Evolutionary conservation across 92 coral and sea anemone genomes (phyloP), one percentile per base, ranked within the genome.

Genomic region (Zoanthus gigantus): DNA sequence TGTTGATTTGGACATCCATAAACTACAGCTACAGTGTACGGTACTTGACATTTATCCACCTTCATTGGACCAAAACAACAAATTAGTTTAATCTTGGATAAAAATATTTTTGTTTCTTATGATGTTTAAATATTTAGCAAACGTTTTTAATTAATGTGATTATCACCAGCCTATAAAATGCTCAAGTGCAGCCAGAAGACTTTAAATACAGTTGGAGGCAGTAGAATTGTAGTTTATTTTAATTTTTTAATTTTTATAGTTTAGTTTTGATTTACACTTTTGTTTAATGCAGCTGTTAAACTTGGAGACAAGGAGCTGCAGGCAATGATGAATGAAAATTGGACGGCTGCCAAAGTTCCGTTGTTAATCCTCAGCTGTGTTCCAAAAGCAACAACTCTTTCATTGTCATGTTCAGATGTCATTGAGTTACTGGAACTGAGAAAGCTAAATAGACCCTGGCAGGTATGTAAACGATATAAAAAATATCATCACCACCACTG

Each of bases 311-410:
- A 87, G 72, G 96, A 95, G 71, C 89, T 96, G 16, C 81, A 89
- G 56, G 95, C 99, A 74, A 88, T 96, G 94, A 92, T 96, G 98
- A 95, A 96, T 84, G 92, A 93, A 56, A 95, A 88, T 87, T 95
- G 98, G 98, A 90, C 98, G 50, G 89, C 83, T 73, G 74, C 94
- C 63, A 92, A 86, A 74, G 95, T 91, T 15, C 99, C 99, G 46
- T 91, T 96, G 86, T 71, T 96, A 17, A 96, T 96, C n/a, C 90
- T 96, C 16, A 91, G 97, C 8, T 92, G 96, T 88, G 92, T 90
- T 69, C 88, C 93, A 77, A 88, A 48, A 72, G 60, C 84, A 67
- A 79, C 81, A 15, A 86, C 95, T 14, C 78, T 90, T 31, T 77
- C 92, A 10, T 88, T 93, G 79, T 86, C 95, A 18, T 95, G 99